Evolutionary conservation across 1,140 invertebrate genomes (phyloP).

Genomic region (Drosophila grimshawi): DNA sequence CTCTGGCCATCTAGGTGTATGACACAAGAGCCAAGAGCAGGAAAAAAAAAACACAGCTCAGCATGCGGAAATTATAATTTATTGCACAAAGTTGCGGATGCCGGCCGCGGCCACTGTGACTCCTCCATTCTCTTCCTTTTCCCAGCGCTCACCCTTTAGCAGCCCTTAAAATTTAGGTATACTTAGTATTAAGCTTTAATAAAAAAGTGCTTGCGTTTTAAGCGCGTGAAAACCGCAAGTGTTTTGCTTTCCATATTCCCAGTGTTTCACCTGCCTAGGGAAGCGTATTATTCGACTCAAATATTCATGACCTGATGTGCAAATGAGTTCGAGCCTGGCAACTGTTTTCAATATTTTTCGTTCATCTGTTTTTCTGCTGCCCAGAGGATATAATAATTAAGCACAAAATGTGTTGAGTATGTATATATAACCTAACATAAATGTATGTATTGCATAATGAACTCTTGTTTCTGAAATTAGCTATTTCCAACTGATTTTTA

Average conservation of each 20-base stretch:
- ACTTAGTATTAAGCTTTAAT: slow-evolving; percentile 41
- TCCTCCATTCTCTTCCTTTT: slow-evolving; percentile 8
- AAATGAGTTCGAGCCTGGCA: slow-evolving; percentile 10
- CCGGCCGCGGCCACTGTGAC: slow-evolving; percentile 38
- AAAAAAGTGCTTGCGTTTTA: not conserved
- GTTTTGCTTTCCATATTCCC: slow-evolving; percentile 19
- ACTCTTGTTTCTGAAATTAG: no score
- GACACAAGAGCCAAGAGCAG: not conserved
- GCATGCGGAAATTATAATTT: slow-evolving; percentile 79
- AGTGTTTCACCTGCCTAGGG: slow-evolving; percentile 2
- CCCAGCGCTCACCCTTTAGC: not conserved
- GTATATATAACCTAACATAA: not conserved
- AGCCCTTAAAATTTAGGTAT: slow-evolving; percentile 23
- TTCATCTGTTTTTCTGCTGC: not conserved
- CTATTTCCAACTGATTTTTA: no score
- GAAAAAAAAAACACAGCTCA: slow-evolving; percentile 31
- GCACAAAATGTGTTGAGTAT: not conserved
- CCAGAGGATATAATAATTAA: not conserved
- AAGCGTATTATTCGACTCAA: slow-evolving; percentile 14
- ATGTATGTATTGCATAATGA: no score
- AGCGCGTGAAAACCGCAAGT: slow-evolving; percentile 10
- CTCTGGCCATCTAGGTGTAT: slow-evolving; percentile 24
- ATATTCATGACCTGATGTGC: slow-evolving; percentile 13
- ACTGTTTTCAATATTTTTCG: slow-evolving; percentile 11
- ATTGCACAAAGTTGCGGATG: slow-evolving; percentile 73